Percentiles rank a stretch among this genome's conserved stretches.
Conservation (phyloP, 2,113 vertebrate genomes). For the Hystrix brachyura region DNA sequence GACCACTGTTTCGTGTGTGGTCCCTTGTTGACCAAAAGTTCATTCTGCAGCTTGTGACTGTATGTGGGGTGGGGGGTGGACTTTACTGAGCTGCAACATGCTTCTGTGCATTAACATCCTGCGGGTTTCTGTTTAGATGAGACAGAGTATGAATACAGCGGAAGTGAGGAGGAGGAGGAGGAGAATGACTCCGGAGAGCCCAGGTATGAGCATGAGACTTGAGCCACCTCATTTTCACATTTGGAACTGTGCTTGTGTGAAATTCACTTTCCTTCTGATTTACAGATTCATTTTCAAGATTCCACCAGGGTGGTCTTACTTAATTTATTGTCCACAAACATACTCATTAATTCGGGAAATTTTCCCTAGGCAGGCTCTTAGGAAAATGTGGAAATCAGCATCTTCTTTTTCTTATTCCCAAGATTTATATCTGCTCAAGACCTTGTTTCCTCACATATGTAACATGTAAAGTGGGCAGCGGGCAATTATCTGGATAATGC, state of each 20-base stretch:
- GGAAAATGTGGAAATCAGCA: conserved; percentile 47
- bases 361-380: conserved; percentile 23
- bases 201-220: conserved; percentile 88
- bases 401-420: conserved; percentile 48
- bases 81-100: neutral
- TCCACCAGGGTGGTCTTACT: conserved; percentile 19
- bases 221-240: neutral
- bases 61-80: rapidly evolving
- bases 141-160: conserved; percentile 98
- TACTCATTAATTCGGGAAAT: conserved; percentile 49
- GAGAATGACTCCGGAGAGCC: conserved; percentile 97
- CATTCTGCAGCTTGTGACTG: too few relatives aligned
- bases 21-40: neutral
- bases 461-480: neutral
- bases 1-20: too few relatives aligned
- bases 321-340: conserved; percentile 41
- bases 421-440: conserved; percentile 4
- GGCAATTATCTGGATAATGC: neutral
- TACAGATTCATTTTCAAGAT: conserved; percentile 49
- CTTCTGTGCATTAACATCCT: conserved; percentile 49
- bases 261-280: conserved; percentile 61
- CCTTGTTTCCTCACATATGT: neutral
- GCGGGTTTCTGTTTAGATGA: conserved; percentile 91
- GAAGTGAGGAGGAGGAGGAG: conserved; percentile 98
- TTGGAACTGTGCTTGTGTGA: neutral